Percentiles rank a stretch among this genome's conserved stretches.
These are phyloP conservation scores for Parauchenoglanis punctatus DNA, from an alignment of 2,797 vertebrate genomes.

Conservation along the genomic window DNA sequence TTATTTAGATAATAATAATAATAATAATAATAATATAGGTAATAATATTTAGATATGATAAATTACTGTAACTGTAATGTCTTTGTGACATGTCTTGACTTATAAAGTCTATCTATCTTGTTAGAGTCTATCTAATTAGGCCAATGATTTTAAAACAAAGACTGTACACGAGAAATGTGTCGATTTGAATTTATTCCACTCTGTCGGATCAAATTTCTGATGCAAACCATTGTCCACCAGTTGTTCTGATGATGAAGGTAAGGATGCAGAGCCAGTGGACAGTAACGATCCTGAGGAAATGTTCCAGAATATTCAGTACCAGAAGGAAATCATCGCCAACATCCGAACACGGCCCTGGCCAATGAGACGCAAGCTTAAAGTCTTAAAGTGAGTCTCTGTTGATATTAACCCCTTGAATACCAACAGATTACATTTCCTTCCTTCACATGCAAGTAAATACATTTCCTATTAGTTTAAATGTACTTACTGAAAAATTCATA, in stretches of 20 bases:
- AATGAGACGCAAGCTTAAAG: conserved; percentile 92
- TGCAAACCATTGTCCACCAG: conserved; percentile 62
- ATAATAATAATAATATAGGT: too few species aligned
- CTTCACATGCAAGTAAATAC: not conserved
- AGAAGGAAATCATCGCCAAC: conserved; percentile 94
- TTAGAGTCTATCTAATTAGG: not conserved
- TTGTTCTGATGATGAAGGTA: conserved; percentile 83
- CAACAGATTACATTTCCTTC: not conserved
- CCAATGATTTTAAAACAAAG: not conserved
- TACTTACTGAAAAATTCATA: not conserved
- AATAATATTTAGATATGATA: too few species aligned
- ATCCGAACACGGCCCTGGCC: conserved; percentile 92
- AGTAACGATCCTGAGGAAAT: conserved; percentile 91
- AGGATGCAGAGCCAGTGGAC: conserved; percentile 80
- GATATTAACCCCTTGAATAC: conserved; percentile 4
- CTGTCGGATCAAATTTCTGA: not conserved
- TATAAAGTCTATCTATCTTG: not conserved
- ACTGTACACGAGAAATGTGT: not conserved
- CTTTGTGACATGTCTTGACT: not conserved
- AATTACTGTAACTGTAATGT: not conserved
- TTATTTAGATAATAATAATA: not conserved
- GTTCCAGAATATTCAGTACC: conserved; percentile 97
- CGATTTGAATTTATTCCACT: not conserved
- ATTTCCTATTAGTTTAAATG: not conserved
- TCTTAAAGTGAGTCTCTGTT: conserved; percentile 80